phyloP scores from a whole-genome alignment of 1,140 invertebrate species.

The Bombus consobrinus region DNA sequence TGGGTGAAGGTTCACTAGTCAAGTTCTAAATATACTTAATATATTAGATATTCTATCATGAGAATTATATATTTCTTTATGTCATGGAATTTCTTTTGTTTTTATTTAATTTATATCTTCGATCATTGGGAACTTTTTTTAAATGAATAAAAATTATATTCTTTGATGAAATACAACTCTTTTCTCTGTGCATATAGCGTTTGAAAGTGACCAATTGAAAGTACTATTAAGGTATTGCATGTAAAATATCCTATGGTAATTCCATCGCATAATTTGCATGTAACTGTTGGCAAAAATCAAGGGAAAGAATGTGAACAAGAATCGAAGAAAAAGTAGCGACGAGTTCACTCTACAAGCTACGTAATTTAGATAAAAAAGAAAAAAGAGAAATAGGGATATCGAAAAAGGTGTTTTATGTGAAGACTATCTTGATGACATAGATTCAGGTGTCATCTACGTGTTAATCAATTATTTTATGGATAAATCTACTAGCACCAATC shows the following conservation, averaged over 20 bases:
- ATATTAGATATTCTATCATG: too few species aligned
- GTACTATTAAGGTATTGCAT: background rate
- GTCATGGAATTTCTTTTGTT: background rate
- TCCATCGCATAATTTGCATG: conserved; percentile 11
- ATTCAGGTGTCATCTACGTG: conserved; percentile 20
- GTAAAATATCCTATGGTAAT: background rate
- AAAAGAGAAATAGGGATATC: background rate
- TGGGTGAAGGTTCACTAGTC: conserved; percentile 20
- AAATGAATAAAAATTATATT: background rate
- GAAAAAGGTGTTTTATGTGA: background rate
- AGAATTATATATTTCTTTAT: background rate
- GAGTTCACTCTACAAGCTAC: conserved; percentile 22
- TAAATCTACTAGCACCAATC: background rate
- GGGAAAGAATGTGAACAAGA: background rate
- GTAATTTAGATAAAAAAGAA: background rate
- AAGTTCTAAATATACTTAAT: background rate
- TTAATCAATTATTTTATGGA: conserved; percentile 10
- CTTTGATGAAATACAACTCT: background rate
- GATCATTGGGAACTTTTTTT: background rate
- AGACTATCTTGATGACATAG: conserved; percentile 2
- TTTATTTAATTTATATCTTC: background rate
- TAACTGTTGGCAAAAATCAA: background rate
- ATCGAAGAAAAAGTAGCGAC: conserved; percentile 11
- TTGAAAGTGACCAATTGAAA: background rate
- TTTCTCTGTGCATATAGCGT: conserved; percentile 17